These are phyloP conservation scores for Charanyca ferruginea DNA, from an alignment of 2,888 invertebrate genomes.

Conservation along the genomic window DNA sequence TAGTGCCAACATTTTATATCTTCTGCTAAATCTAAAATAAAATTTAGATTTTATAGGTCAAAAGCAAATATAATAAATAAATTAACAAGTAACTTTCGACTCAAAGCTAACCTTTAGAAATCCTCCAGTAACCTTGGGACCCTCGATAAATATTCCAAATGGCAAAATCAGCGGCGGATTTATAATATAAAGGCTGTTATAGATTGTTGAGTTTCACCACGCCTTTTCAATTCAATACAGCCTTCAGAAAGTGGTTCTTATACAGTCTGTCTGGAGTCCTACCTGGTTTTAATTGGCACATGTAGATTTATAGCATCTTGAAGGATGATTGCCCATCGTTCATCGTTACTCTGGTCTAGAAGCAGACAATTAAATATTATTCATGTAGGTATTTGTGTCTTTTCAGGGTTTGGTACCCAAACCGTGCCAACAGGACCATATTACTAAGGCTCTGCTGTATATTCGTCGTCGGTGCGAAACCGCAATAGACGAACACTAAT, in stretches of 20 bases:
- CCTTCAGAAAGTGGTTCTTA: not conserved
- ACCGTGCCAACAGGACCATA: too few relatives aligned
- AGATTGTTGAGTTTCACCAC: slow-evolving; percentile 7
- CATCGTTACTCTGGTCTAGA: not conserved
- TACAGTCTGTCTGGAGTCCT: not conserved
- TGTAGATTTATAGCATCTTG: not conserved
- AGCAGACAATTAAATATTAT: not conserved
- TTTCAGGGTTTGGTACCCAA: too few relatives aligned
- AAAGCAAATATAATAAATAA: not conserved
- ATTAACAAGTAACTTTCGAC: not conserved
- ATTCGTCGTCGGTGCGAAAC: too few relatives aligned
- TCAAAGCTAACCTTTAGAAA: not conserved
- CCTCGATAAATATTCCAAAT: slow-evolving; percentile 39
- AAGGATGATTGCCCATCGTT: not conserved
- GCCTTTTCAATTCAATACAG: slow-evolving; percentile 10
- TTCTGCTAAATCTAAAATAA: not conserved
- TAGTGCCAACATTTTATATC: not conserved
- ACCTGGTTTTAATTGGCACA: slow-evolving; percentile 13
- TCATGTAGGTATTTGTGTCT: not conserved
- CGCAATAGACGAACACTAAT: too few relatives aligned
- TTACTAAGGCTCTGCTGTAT: not conserved
- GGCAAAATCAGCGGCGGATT: slow-evolving; percentile 13
- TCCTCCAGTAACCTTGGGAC: not conserved
- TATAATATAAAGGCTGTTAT: slow-evolving; percentile 9
- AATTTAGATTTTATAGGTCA: not conserved